Evolutionary conservation across 1,140 invertebrate genomes (phyloP).

Genomic region (Drosophila lowei): DNA sequence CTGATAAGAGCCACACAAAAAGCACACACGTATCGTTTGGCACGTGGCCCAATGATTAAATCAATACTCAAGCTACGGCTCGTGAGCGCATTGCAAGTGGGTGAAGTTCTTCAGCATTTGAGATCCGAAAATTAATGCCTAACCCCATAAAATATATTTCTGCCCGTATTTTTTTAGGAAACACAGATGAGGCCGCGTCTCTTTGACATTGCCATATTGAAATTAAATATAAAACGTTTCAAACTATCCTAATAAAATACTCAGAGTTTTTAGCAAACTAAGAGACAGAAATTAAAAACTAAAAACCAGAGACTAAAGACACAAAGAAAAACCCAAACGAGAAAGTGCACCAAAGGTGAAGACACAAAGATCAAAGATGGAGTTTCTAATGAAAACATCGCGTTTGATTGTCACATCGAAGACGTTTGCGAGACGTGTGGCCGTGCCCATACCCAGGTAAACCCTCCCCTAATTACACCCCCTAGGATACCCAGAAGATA

Average conservation of each 20-base stretch:
- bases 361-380: conserved; percentile 59
- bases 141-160: conserved; percentile 20
- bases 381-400: conserved; percentile 82
- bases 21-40: too few species aligned
- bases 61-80: too few species aligned
- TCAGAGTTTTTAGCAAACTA: conserved; percentile 23
- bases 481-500: conserved; percentile 1
- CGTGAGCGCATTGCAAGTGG: too few species aligned
- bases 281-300: conserved; percentile 19
- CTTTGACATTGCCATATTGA: conserved; percentile 81
- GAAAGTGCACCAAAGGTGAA: conserved; percentile 11
- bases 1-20: too few species aligned
- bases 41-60: too few species aligned
- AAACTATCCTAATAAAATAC: conserved; percentile 51
- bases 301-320: conserved; percentile 23
- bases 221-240: conserved; percentile 71
- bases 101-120: too few species aligned
- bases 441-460: conserved; percentile 82
- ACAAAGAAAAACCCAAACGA: conserved; percentile 16
- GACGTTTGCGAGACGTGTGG: conserved; percentile 77
- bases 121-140: neutral
- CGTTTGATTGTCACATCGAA: conserved; percentile 77
- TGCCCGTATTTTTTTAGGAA: conserved; percentile 63
- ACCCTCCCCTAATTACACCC: neutral
- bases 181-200: conserved; percentile 73